Conservation (phyloP, 1,140 invertebrate genomes). For the Magallana gigas region DNA sequence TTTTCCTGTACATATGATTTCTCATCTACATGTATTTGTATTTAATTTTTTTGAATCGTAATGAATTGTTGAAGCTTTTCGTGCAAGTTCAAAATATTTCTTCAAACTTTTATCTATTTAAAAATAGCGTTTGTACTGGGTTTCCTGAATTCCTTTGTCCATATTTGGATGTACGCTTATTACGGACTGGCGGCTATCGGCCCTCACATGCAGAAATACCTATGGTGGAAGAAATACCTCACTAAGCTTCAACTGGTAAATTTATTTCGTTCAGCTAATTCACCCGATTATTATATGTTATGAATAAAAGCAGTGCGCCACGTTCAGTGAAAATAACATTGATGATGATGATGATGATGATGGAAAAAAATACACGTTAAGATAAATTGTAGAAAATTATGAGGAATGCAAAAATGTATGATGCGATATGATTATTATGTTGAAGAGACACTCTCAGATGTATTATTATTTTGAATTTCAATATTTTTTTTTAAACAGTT, state of each 20-base stretch:
- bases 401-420: not conserved
- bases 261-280: not conserved
- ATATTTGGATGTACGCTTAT: conserved; percentile 89
- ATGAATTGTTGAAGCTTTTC: too few species aligned
- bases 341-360: too few species aligned
- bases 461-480: not conserved
- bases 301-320: too few species aligned
- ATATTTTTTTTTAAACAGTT: conserved; percentile 81
- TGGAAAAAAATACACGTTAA: too few species aligned
- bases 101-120: not conserved
- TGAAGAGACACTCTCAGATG: too few species aligned
- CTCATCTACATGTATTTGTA: too few species aligned
- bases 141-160: conserved; percentile 85
- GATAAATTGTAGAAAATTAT: not conserved
- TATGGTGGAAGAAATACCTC: conserved; percentile 80
- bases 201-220: conserved; percentile 71
- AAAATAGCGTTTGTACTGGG: conserved; percentile 71
- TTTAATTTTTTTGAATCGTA: too few species aligned
- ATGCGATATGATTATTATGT: too few species aligned
- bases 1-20: too few species aligned
- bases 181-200: conserved; percentile 84
- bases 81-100: too few species aligned
- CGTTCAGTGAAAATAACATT: too few species aligned
- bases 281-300: too few species aligned
- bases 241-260: conserved; percentile 73